A percentile compares a stretch with the other conserved stretches of the same genome.
These are phyloP conservation scores for Rhorus exstirpatorius DNA, from an alignment of 2,888 invertebrate species.

Conservation along the genomic window DNA sequence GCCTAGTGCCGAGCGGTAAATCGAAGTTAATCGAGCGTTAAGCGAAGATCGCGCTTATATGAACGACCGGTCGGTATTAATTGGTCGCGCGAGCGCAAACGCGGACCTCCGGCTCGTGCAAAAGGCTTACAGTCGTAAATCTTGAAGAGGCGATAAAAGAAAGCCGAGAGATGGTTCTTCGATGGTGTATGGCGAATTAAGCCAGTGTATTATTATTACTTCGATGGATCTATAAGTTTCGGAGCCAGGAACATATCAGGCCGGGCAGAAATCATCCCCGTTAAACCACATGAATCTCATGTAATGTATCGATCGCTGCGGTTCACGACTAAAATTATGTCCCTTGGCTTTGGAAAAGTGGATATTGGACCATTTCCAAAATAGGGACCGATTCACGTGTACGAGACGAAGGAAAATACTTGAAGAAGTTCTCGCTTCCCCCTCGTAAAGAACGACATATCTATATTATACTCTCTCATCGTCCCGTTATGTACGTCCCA, in stretches of 20 bases:
- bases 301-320: slow-evolving; percentile 32
- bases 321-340: slow-evolving; percentile 29
- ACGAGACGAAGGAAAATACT: slow-evolving; percentile 20
- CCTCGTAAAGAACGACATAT: slow-evolving; percentile 29
- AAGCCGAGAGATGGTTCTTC: slow-evolving; percentile 45
- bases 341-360: slow-evolving; percentile 49
- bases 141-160: slow-evolving; percentile 64
- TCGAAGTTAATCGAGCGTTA: slow-evolving; percentile 66
- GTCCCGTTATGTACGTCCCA: slow-evolving; percentile 1
- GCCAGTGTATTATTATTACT: slow-evolving; percentile 62
- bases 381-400: slow-evolving; percentile 21
- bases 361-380: slow-evolving; percentile 55
- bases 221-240: slow-evolving; percentile 50
- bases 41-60: slow-evolving; percentile 60
- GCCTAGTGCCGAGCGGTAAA: slow-evolving; percentile 45
- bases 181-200: slow-evolving; percentile 11
- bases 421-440: slow-evolving; percentile 27
- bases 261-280: slow-evolving; percentile 23
- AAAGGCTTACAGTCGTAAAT: slow-evolving; percentile 62
- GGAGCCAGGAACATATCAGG: slow-evolving; percentile 32
- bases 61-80: slow-evolving; percentile 67
- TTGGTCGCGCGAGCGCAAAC: slow-evolving; percentile 59
- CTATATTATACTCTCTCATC: slow-evolving; percentile 7
- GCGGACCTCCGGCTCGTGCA: slow-evolving; percentile 21
- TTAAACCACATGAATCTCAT: slow-evolving; percentile 48